Conservation (phyloP, 1,140 invertebrate species). For the Tetranychus cinnabarinus region DNA sequence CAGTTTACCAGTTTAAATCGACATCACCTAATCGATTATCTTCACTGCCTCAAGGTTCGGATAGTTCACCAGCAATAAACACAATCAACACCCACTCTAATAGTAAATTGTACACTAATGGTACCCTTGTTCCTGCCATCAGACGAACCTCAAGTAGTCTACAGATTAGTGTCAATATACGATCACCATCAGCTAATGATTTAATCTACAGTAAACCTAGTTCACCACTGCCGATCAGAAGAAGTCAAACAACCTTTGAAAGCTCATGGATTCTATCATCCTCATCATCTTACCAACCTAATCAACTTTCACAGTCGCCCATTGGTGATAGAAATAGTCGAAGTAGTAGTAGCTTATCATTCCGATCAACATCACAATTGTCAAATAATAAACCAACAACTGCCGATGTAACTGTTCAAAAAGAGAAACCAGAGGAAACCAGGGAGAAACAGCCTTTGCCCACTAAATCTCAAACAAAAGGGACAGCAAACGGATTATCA, state of each 20-base stretch:
- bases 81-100: background rate
- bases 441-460: too few relatives aligned
- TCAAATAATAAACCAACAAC: background rate
- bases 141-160: background rate
- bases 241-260: background rate
- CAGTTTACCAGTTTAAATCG: background rate
- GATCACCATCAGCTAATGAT: background rate
- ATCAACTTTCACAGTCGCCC: background rate
- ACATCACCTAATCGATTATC: background rate
- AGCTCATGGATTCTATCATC: background rate
- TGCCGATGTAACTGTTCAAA: background rate
- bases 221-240: background rate
- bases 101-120: too few relatives aligned
- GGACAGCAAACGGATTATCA: too few relatives aligned
- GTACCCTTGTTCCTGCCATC: background rate
- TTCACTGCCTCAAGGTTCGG: background rate
- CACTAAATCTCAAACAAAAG: too few relatives aligned
- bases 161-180: background rate
- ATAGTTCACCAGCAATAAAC: background rate
- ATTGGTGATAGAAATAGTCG: background rate
- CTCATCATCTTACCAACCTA: background rate
- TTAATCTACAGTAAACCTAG: background rate
- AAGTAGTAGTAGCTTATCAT: background rate
- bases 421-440: background rate
- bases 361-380: background rate